Evolutionary conservation across 2,888 invertebrate species (phyloP), one percentile per base, ranked within the genome.

Genomic region (Toxonevra muliebris): DNA sequence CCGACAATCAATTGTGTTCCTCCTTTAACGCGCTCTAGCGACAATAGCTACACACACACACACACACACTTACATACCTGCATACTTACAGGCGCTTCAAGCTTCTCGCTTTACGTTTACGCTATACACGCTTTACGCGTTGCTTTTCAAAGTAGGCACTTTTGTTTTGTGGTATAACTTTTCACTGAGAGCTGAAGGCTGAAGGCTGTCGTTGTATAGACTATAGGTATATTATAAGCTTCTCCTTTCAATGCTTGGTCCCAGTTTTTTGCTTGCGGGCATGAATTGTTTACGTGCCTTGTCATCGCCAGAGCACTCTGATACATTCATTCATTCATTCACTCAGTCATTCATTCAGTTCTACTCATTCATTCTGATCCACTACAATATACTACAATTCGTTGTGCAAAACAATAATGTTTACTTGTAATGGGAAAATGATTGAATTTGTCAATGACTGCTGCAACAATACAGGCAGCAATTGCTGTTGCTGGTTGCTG

Each of bases 391-490:
- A 8, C 12, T 53, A 17, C n/a, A 2, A 53, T 11, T 20, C 48
- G 54, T 40, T 54, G 54, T 65, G 69, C 69, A 70, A 73, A 73
- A 75, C 73, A 73, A 72, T 68, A 73, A 74, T 69, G 70, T 70
- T 72, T 68, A 69, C 68, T 73, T 74, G 76, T 80, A 80, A 79
- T 81, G 78, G 80, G 78, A 79, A 80, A 80, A 80, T 80, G 79
- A 81, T 81, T 81, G 79, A 80, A 80, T 81, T 80, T 80, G 80
- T 80, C 80, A 80, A 80, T 79, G 79, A 30, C 30, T 30, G 30
- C 30, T 30, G 30, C 30, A 30, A 30, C 30, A 30, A 50, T 64
- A 60, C 45, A 41, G 57, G 61, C 61, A 66, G 48, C 61, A 42
- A 50, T 61, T 55, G 59, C 62, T 30, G 30, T 7, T 30, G 30